These are phyloP conservation scores for Glaucidium brasilianum DNA, from an alignment of 2,113 vertebrate genomes.

Conservation along the genomic window DNA sequence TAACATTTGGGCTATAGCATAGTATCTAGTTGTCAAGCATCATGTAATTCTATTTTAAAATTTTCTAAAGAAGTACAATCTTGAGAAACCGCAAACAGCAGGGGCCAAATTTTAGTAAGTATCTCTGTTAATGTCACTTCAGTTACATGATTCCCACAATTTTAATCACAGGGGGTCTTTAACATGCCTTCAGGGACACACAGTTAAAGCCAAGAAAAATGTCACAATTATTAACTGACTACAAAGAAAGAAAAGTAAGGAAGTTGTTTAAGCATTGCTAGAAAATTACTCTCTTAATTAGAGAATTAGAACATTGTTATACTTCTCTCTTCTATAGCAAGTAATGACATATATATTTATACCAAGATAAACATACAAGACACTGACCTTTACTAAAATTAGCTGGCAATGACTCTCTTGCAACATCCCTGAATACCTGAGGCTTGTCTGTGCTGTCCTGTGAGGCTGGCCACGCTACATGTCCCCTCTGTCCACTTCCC, in stretches of 20 bases:
- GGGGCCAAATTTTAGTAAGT: constrained; percentile 20
- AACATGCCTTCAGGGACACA: constrained; percentile 20
- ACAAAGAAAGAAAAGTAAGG: neutral
- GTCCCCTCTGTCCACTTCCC: neutral
- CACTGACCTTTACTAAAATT: neutral
- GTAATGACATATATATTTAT: neutral
- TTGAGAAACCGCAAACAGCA: constrained; percentile 8
- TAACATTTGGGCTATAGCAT: neutral
- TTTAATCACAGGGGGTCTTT: constrained; percentile 16
- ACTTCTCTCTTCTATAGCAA: neutral
- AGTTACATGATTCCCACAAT: neutral
- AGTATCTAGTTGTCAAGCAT: neutral
- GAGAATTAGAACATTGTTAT: neutral
- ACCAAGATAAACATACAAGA: neutral
- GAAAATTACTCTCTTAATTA: constrained; percentile 12
- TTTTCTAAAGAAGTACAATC: neutral
- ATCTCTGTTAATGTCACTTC: neutral
- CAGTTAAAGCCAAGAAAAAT: constrained; percentile 47
- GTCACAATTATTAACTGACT: constrained; percentile 9
- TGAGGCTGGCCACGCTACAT: accelerated
- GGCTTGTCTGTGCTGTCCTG: neutral
- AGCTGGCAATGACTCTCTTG: neutral
- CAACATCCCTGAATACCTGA: neutral
- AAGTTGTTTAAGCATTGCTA: neutral
- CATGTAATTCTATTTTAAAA: neutral